phyloP scores from a whole-genome alignment of 1,140 invertebrate genomes.

The Pachypsylla venusta region DNA sequence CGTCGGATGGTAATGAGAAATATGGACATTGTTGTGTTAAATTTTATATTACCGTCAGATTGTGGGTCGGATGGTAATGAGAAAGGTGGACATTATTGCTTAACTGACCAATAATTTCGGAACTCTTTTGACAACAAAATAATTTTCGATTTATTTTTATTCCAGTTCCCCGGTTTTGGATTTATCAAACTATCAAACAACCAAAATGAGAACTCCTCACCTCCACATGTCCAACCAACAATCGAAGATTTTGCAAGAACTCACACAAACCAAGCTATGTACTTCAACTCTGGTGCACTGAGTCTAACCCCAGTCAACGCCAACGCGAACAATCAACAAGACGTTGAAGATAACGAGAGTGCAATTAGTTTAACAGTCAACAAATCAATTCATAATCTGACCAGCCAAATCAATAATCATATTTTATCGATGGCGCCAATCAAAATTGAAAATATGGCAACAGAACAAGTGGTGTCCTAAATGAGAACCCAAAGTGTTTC shows the following conservation, averaged over 20 bases:
- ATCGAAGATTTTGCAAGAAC: background rate
- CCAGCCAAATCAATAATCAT: background rate
- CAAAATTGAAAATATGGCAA: background rate
- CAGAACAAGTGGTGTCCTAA: background rate
- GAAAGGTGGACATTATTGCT: no score
- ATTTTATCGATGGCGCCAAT: background rate
- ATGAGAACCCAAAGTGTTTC: no score
- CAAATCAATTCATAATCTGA: background rate
- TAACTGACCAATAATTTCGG: no score
- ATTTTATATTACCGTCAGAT: no score
- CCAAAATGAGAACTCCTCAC: slow-evolving; percentile 1
- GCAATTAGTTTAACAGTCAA: background rate
- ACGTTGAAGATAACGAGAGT: background rate
- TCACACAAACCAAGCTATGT: background rate
- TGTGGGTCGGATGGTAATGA: no score
- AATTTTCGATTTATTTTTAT: no score
- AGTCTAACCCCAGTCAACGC: background rate
- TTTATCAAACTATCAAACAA: background rate
- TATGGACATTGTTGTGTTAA: no score
- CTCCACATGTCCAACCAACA: background rate
- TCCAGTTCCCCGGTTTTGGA: background rate
- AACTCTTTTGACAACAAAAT: no score
- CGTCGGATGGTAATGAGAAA: no score
- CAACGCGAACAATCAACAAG: no score
- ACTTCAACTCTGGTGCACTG: slow-evolving; percentile 3